Evolutionary conservation across 2,797 vertebrate species (phyloP).

Genomic region (Tokudaia tokunoshimensis): DNA sequence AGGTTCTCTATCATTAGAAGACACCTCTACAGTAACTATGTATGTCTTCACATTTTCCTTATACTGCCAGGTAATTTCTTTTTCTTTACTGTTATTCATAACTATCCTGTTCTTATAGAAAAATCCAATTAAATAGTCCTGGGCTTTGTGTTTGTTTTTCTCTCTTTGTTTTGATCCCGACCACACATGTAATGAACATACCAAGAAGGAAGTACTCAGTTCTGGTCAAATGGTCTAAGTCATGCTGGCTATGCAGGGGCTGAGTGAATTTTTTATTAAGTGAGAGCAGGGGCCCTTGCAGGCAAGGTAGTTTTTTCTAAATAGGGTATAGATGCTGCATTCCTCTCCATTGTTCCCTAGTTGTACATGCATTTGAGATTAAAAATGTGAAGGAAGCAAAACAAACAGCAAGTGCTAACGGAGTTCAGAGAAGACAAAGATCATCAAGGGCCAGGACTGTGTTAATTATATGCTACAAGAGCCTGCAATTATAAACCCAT

Average conservation of each 20-base stretch:
- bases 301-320: background rate
- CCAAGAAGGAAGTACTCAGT: background rate
- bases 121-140: background rate
- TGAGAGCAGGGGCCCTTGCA: background rate
- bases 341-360: background rate
- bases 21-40: background rate
- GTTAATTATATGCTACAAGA: conserved; percentile 72
- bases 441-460: conserved; percentile 45
- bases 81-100: conserved; percentile 7
- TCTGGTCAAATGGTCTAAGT: background rate
- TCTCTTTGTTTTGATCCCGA: background rate
- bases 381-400: conserved; percentile 68
- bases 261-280: background rate
- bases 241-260: background rate
- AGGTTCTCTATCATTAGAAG: background rate
- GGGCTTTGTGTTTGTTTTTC: background rate
- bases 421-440: conserved; percentile 65
- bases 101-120: background rate
- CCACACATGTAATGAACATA: background rate
- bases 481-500: conserved; percentile 74
- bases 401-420: conserved; percentile 69
- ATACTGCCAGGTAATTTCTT: background rate
- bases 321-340: background rate
- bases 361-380: conserved; percentile 5
- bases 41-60: background rate